These are phyloP conservation scores for Theropithecus gelada DNA, from an alignment of 2,113 vertebrate genomes.

Conservation along the genomic window DNA sequence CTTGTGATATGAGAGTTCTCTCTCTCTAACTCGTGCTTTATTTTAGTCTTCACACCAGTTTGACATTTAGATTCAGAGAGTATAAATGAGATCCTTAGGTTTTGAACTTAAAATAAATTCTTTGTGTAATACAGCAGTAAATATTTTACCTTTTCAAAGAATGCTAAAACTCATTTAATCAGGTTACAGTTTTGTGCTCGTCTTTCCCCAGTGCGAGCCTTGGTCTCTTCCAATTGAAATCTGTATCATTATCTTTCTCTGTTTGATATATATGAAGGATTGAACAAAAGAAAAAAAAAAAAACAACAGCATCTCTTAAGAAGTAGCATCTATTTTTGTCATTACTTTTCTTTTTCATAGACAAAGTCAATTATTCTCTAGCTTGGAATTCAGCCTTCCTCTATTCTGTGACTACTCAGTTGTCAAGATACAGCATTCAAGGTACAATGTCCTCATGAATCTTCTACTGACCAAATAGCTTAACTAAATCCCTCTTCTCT, in stretches of 20 bases:
- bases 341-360: background rate
- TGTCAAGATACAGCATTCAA: background rate
- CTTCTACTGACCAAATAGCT: background rate
- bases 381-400: background rate
- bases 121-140: slow-evolving; percentile 48
- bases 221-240: background rate
- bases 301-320: background rate
- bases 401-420: background rate
- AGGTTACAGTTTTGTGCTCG: background rate
- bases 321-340: background rate
- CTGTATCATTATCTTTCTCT: background rate
- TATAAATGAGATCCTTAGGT: slow-evolving; percentile 46
- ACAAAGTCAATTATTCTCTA: background rate
- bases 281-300: background rate
- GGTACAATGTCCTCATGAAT: background rate
- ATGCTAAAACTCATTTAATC: background rate
- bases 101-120: slow-evolving; percentile 68
- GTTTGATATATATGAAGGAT: background rate
- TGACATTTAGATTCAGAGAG: slow-evolving; percentile 58
- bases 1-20: slow-evolving; percentile 32
- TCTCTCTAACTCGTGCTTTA: slow-evolving; percentile 38
- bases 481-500: background rate
- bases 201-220: background rate
- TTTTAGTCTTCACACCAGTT: slow-evolving; percentile 61
- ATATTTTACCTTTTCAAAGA: slow-evolving; percentile 51